Percentiles rank a stretch among this genome's conserved stretches.
phyloP scores from a whole-genome alignment of 1,140 invertebrate species.

The Conopomorpha cramerella region DNA sequence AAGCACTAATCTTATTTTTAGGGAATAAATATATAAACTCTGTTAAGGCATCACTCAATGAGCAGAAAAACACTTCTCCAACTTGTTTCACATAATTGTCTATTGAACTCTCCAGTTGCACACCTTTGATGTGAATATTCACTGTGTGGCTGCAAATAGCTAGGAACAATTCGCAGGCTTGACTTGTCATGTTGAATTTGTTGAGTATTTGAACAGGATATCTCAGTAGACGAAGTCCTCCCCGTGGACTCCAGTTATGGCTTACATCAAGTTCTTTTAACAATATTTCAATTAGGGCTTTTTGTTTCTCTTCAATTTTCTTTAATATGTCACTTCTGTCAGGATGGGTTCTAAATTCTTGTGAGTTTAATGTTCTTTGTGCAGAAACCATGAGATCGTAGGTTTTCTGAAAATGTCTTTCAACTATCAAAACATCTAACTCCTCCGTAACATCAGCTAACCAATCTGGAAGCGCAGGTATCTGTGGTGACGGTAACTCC shows the following conservation, averaged over 20 bases:
- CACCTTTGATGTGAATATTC: conserved; percentile 80
- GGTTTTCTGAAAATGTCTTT: conserved; percentile 95
- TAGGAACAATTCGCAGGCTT: conserved; percentile 85
- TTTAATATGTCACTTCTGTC: conserved; percentile 38
- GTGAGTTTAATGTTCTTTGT: conserved; percentile 45
- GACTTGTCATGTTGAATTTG: conserved; percentile 76
- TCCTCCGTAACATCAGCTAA: conserved; percentile 91
- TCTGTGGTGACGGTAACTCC: conserved; percentile 63
- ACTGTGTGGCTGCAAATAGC: conserved; percentile 82
- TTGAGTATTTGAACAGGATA: conserved; percentile 87
- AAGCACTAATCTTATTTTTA: conserved; percentile 76
- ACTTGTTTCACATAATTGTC: conserved; percentile 84
- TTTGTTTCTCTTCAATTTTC: conserved; percentile 74
- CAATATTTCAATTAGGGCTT: conserved; percentile 81
- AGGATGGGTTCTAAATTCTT: conserved; percentile 45
- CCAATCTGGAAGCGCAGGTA: conserved; percentile 80
- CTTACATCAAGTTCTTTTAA: conserved; percentile 87
- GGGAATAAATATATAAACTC: conserved; percentile 87
- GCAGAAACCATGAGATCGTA: conserved; percentile 77
- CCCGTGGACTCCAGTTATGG: conserved; percentile 88
- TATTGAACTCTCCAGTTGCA: conserved; percentile 88
- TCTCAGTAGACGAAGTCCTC: conserved; percentile 86
- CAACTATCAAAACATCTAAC: conserved; percentile 95
- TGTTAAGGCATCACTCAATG: conserved; percentile 82
- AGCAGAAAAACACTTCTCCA: conserved; percentile 86